Base-by-base conservation (phyloP, 2,888 invertebrate genomes). In the Mamestra brassicae region DNA sequence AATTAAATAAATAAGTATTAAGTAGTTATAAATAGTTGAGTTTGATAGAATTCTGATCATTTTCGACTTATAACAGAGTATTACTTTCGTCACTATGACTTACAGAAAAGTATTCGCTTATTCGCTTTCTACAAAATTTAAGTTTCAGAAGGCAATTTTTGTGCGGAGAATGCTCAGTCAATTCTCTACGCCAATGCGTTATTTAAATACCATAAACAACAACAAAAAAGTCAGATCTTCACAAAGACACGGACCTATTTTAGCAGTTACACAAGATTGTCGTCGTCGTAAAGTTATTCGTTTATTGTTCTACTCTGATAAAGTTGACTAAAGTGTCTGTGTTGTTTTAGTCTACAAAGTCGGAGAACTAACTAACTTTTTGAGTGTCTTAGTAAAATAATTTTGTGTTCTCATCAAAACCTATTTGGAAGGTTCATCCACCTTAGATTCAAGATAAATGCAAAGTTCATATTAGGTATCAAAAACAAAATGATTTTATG, bases 361-460 rank as follows among this genome's bases (percentile, higher is more conserved):
- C 13, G 17, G 6, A 38, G 13, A 70, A 70, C 67, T 52, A 70
- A 70, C 67, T 52, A 80, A 71, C 69, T 82, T 70, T 64, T 15
- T 58, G 52, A 80, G 60, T 65, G 65, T 45, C 65, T 69, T 52
- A 42, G 1, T 73, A 50, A 66, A 71, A 55, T 66, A 10, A 36
- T 50, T 38, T 65, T 47, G 38, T 54, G 10, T 34, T 68, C 64
- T 63, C 42, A 17, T n/a, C 34, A 54, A 66, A 36, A 57, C 45
- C n/a, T 13, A 36, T 69, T 64, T 52, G 5, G 50, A 17, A 26
- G 7, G 58, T 54, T 74, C 55, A 45, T 52, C n/a, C 7, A 73
- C 26, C 64, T 77, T 36, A 6, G 8, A 26, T 26, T 42, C 0
- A 38, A 54, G 15, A 45, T 13, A 45, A 4, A n/a, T 42, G 36